Conservation (phyloP, 2,113 vertebrate species). For the Motacilla alba region DNA sequence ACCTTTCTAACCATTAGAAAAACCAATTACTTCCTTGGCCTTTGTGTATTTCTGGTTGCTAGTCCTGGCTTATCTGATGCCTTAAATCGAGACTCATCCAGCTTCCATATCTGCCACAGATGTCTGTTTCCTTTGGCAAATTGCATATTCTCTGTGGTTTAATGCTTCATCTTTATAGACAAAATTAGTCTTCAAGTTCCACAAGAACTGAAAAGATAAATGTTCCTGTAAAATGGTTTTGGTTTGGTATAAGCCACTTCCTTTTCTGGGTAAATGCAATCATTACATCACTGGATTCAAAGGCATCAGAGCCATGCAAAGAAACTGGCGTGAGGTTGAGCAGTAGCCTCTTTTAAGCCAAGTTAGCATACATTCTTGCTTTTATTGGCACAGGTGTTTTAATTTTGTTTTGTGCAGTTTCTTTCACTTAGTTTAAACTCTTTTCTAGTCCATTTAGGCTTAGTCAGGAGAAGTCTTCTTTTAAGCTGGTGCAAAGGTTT, state of each 20-base stretch:
- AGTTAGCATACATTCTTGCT: neutral
- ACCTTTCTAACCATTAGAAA: conserved; percentile 12
- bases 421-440: neutral
- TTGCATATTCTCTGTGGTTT: neutral
- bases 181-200: neutral
- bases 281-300: neutral
- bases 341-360: neutral
- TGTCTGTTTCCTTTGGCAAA: neutral
- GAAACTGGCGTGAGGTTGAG: neutral
- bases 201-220: neutral
- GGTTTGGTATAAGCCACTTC: neutral
- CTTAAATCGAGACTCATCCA: neutral
- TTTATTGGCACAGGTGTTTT: neutral
- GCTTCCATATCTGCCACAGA: neutral
- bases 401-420: neutral
- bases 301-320: neutral
- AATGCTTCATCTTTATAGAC: neutral
- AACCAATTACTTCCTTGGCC: conserved; percentile 4
- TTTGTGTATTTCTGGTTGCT: neutral
- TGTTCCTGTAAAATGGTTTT: neutral
- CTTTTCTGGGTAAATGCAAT: neutral
- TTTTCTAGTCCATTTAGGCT: neutral
- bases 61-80: neutral
- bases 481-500: neutral
- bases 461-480: neutral